Percentiles rank a stretch among this genome's conserved stretches.
These are phyloP conservation scores for Merodon equestris DNA, from an alignment of 2,888 invertebrate species.

Conservation along the genomic window DNA sequence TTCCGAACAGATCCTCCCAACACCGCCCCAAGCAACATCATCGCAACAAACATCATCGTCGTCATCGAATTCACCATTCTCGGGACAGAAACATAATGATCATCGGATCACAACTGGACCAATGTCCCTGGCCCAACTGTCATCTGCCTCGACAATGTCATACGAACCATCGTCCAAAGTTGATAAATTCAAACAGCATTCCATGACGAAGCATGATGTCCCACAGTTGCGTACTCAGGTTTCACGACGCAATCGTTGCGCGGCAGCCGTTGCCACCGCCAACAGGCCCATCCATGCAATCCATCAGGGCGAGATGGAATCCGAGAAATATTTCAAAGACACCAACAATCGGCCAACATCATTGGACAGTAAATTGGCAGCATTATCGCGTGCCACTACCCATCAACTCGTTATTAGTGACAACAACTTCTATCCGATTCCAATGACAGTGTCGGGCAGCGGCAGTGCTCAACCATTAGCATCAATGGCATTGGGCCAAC, in stretches of 20 bases:
- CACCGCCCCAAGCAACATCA: constrained; percentile 69
- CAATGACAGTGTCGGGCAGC: constrained; percentile 38
- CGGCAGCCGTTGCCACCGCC: constrained; percentile 31
- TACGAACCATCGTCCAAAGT: constrained; percentile 48
- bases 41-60: background rate
- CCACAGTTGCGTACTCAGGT: constrained; percentile 74
- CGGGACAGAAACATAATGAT: constrained; percentile 45
- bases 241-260: constrained; percentile 72
- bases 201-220: constrained; percentile 71
- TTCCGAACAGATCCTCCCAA: constrained; percentile 75
- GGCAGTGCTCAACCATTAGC: constrained; percentile 20
- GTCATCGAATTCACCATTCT: constrained; percentile 26
- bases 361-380: constrained; percentile 60
- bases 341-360: constrained; percentile 58
- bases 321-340: constrained; percentile 66
- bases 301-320: constrained; percentile 61
- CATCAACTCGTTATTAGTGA: constrained; percentile 47
- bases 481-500: constrained; percentile 29
- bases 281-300: constrained; percentile 7
- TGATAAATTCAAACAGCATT: constrained; percentile 69
- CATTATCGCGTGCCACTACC: constrained; percentile 63
- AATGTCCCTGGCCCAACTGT: constrained; percentile 75
- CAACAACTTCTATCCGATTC: constrained; percentile 62
- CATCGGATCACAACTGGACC: constrained; percentile 68
- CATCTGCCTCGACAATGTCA: constrained; percentile 75